These are phyloP conservation scores for Cisticola juncidis DNA, from an alignment of 2,113 vertebrate species.

Conservation along the genomic window DNA sequence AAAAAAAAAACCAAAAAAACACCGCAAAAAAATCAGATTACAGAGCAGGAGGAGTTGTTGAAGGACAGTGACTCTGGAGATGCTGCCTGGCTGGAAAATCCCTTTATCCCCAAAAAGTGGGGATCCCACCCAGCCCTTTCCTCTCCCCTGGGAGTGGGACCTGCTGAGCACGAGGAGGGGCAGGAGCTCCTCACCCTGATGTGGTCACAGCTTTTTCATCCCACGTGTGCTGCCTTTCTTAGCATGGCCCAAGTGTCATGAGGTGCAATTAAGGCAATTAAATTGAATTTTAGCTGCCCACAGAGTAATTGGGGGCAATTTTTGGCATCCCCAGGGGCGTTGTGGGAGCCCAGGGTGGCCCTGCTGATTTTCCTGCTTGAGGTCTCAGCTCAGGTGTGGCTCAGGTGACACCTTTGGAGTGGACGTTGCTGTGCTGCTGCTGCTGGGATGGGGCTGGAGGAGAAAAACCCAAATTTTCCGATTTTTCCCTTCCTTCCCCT, in stretches of 20 bases:
- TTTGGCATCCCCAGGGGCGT: slow-evolving; percentile 30
- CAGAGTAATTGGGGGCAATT: slow-evolving; percentile 20
- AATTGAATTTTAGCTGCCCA: neutral
- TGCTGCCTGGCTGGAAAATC: neutral
- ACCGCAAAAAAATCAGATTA: neutral
- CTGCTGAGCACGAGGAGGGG: neutral
- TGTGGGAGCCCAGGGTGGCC: neutral
- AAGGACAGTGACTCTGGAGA: neutral
- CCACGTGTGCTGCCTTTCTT: neutral
- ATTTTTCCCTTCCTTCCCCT: neutral
- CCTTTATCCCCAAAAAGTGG: neutral
- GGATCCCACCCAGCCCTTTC: neutral
- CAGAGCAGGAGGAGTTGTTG: neutral
- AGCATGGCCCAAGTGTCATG: neutral
- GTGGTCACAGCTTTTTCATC: neutral
- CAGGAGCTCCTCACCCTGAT: neutral
- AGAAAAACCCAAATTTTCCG: fast-evolving
- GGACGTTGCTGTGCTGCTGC: neutral
- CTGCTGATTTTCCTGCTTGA: neutral
- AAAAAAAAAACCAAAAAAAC: no score
- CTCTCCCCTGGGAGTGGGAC: neutral
- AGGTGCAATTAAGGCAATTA: slow-evolving; percentile 33
- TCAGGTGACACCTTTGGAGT: slow-evolving; percentile 8
- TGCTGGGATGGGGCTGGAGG: neutral
- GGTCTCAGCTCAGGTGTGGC: neutral